Conservation (phyloP, 1,140 invertebrate genomes). For the Aphelenchoides avenae region DNA sequence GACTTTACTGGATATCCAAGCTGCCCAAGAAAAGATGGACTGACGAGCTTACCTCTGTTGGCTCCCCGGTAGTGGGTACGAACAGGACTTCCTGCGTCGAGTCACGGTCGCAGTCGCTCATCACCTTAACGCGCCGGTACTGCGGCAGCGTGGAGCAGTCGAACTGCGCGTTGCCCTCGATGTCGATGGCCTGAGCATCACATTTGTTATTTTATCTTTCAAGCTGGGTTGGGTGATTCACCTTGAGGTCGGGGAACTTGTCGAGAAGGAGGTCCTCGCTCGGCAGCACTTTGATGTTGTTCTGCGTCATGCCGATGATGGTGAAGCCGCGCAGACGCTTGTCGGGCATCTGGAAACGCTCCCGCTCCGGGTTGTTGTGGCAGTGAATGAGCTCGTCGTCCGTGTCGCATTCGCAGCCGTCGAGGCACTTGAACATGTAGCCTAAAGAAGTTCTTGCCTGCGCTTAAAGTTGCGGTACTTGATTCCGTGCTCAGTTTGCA, state of each 20-base stretch:
- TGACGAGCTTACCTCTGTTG: slow-evolving; percentile 32
- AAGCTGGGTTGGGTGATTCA: background rate
- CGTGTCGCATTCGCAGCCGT: slow-evolving; percentile 38
- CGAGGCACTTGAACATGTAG: slow-evolving; percentile 32
- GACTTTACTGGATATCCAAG: no score
- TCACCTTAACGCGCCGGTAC: slow-evolving; percentile 26
- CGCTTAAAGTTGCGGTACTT: background rate
- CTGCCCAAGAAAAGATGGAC: no score
- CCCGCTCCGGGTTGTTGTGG: slow-evolving; percentile 32
- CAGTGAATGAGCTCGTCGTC: slow-evolving; percentile 45
- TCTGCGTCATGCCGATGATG: slow-evolving; percentile 38
- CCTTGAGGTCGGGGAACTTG: slow-evolving; percentile 42
- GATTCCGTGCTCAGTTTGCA: background rate
- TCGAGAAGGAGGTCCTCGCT: slow-evolving; percentile 31
- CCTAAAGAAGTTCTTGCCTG: slow-evolving; percentile 18
- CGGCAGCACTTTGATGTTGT: slow-evolving; percentile 35
- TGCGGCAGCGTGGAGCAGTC: slow-evolving; percentile 37
- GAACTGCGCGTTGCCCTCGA: slow-evolving; percentile 37
- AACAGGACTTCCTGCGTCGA: slow-evolving; percentile 16
- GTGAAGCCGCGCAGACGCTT: slow-evolving; percentile 33
- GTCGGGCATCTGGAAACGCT: slow-evolving; percentile 19
- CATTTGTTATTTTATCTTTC: slow-evolving; percentile 3
- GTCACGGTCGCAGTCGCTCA: slow-evolving; percentile 31
- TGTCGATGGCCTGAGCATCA: slow-evolving; percentile 32
- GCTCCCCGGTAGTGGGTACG: slow-evolving; percentile 9